Evolutionary conservation across 2,888 invertebrate species (phyloP), one percentile per base, ranked within the genome.

Genomic region (Athetis lepigone): DNA sequence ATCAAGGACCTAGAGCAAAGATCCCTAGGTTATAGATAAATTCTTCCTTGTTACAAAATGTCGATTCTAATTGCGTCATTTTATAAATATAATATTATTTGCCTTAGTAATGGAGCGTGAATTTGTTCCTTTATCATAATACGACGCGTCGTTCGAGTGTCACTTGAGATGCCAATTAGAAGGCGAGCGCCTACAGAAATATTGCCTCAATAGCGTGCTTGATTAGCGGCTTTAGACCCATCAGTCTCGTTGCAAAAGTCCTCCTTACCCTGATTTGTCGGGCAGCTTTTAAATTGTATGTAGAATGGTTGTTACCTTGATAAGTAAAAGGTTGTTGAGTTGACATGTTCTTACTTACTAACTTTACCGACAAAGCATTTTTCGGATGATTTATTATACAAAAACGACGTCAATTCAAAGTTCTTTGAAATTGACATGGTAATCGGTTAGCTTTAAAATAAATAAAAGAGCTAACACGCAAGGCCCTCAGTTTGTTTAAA

Each of bases 81-180:
- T n/a, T 11, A 6, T 36, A 19, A 18, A 36, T n/a, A n/a, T n/a
- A n/a, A n/a, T n/a, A n/a, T n/a, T n/a, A n/a, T n/a, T n/a, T n/a
- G n/a, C n/a, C n/a, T n/a, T n/a, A n/a, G n/a, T n/a, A n/a, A n/a
- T n/a, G n/a, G n/a, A n/a, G n/a, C n/a, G n/a, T n/a, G n/a, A n/a
- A n/a, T n/a, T 81, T 81, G 77, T 51, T 60, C 75, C 64, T 82
- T 68, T 77, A 73, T 75, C 78, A 84, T 85, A 85, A 81, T 80
- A 81, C 65, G 67, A 61, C 75, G 64, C 76, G 76, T 36, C 21
- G 4, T 9, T 61, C 58, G 65, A 76, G 77, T 77, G 71, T 77
- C 76, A 47, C 16, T 50, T 13, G 61, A 51, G 69, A 40, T 25
- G 23, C 46, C 46, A 69, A 67, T 69, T 61, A 60, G 7, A n/a